Percentiles rank a stretch among this genome's conserved stretches.
phyloP scores from a whole-genome alignment of 2,888 invertebrate species.

The Antheraea yamamai region DNA sequence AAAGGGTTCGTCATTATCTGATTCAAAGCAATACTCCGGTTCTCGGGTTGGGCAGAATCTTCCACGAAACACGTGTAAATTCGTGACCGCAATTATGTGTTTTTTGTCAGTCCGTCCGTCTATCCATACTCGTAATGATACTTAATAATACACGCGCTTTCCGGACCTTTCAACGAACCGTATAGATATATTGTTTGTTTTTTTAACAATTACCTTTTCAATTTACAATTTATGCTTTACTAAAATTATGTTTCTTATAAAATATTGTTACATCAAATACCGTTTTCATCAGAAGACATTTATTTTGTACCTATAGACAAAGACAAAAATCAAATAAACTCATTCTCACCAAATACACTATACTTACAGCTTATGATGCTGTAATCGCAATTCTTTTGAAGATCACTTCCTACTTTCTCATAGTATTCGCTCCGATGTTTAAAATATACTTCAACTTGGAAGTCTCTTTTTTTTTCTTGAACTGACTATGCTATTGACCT shows the following conservation, averaged over 20 bases:
- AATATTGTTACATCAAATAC: no score
- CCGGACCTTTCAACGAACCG: neutral
- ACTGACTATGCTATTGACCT: no score
- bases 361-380: no score
- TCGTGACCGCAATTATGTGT: neutral
- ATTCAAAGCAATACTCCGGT: neutral
- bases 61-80: slow-evolving; percentile 4
- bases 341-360: no score
- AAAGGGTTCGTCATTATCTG: neutral
- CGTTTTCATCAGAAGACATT: no score
- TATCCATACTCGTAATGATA: neutral
- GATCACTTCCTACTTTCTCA: no score
- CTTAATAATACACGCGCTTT: neutral
- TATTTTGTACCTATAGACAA: no score
- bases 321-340: no score
- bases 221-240: neutral
- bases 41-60: neutral
- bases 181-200: neutral
- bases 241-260: neutral
- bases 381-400: no score
- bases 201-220: neutral
- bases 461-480: no score
- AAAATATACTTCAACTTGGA: no score
- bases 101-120: slow-evolving; percentile 8
- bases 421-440: no score